Base-by-base conservation (phyloP, 1,140 invertebrate species). In the Drosophila tsacasi region DNA sequence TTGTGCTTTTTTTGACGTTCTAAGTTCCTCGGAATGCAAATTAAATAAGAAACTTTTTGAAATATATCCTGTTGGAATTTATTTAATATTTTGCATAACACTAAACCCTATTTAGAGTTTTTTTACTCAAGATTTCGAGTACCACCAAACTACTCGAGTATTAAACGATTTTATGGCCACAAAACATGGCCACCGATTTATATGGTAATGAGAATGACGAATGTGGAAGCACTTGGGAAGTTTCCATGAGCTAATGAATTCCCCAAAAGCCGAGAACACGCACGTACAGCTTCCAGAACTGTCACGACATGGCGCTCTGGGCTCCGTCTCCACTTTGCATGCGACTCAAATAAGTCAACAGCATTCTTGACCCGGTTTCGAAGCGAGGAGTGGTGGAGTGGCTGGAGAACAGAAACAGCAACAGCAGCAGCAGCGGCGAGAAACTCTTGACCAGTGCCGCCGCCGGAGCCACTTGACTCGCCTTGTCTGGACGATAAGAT, bases 301-400 rank as follows among this genome's bases (percentile, higher is more conserved):
- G 77, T 79, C 69, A 73, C 69, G 69, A 73, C 46, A 73, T 61
- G 54, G 54, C 46, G 69, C 69, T 37, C 12, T 49, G 47, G 60
- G 58, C 68, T 23, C n/a, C 21, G 58, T 64, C 49, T 25, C 55
- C 64, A 40, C 47, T 83, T 81, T 81, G 78, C 79, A 77, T 84
- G 72, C 82, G 47, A 23, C 61, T 65, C 35, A 57, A 50, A 64
- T 42, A 71, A 35, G 65, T 64, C 57, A 59, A 78, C 42, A 46
- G 55, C 67, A 83, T 67, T 72, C 82, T 84, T 84, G 81, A 84
- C 81, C 81, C 82, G 73, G 76, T 84, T 83, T n/a, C 35, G 67
- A n/a, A 47, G 40, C 19, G 68, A 52, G 52, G 57, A 58, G 44
- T 32, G 25, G 46, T 39, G 47, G 37, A 52, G 32, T 27, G 30